These are phyloP conservation scores for Scolopax rusticola DNA, from an alignment of 2,797 vertebrate species.

Conservation along the genomic window DNA sequence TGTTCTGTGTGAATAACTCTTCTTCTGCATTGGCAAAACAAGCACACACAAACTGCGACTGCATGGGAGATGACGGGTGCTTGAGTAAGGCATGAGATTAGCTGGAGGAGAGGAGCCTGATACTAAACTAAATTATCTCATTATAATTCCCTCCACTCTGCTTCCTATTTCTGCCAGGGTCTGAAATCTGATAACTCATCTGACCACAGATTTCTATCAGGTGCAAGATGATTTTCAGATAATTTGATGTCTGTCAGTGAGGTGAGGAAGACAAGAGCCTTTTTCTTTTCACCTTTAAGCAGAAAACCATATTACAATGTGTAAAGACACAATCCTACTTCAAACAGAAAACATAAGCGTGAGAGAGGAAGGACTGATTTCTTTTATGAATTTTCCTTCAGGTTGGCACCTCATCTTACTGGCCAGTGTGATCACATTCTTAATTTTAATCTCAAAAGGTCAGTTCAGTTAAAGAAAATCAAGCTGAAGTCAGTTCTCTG, in stretches of 20 bases:
- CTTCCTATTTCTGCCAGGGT: background rate
- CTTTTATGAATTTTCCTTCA: slow-evolving; percentile 1
- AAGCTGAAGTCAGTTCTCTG: background rate
- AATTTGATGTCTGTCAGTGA: slow-evolving; percentile 11
- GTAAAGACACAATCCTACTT: background rate
- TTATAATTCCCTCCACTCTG: background rate
- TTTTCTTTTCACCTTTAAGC: background rate
- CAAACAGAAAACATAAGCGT: background rate
- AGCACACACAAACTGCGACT: background rate
- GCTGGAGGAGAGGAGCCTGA: background rate
- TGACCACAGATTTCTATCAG: slow-evolving; percentile 15
- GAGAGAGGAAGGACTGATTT: background rate
- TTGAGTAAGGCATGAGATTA: background rate
- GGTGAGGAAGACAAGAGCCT: background rate
- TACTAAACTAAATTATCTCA: slow-evolving; percentile 2
- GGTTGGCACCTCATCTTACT: background rate
- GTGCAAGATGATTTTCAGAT: background rate
- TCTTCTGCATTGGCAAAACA: background rate
- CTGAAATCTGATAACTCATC: background rate
- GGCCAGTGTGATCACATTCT: background rate
- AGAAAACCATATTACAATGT: background rate
- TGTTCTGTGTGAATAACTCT: background rate
- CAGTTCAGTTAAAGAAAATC: slow-evolving; percentile 27
- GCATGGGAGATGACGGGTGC: background rate
- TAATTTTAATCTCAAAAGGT: slow-evolving; percentile 46